Evolutionary conservation across 2,888 invertebrate species (phyloP).

Genomic region (Lacanobia wlatinum): DNA sequence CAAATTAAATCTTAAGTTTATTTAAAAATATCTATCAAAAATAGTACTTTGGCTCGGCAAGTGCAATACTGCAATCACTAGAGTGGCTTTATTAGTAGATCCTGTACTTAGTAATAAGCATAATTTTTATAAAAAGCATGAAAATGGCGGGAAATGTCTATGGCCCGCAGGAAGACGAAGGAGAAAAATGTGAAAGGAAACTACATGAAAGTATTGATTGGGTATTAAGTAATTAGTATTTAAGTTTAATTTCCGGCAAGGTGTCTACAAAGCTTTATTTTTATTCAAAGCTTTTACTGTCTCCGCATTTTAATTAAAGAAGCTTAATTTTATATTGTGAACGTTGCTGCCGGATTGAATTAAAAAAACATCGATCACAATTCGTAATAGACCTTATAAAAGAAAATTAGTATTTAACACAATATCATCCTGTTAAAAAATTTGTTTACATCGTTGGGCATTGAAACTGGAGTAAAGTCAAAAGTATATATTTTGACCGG

Average conservation of each 20-base stretch:
- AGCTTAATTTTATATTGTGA: constrained; percentile 35
- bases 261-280: constrained; percentile 55
- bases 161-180: constrained; percentile 1
- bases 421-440: no score
- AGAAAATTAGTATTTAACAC: no score
- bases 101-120: constrained; percentile 44
- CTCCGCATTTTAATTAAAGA: constrained; percentile 36
- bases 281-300: constrained; percentile 56
- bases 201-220: constrained; percentile 42
- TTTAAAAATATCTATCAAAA: not conserved
- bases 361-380: not conserved
- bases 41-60: constrained; percentile 19
- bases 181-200: constrained; percentile 20
- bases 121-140: constrained; percentile 56
- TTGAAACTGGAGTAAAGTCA: not conserved
- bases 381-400: no score
- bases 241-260: constrained; percentile 43
- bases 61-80: constrained; percentile 50
- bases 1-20: not conserved
- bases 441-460: no score
- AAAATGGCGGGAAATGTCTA: constrained; percentile 29
- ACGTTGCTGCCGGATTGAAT: constrained; percentile 41
- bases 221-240: constrained; percentile 43
- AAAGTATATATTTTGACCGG: not conserved
- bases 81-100: constrained; percentile 58